phyloP scores from a whole-genome alignment of 2,797 vertebrate species.

The Poliocrania exsul region DNA sequence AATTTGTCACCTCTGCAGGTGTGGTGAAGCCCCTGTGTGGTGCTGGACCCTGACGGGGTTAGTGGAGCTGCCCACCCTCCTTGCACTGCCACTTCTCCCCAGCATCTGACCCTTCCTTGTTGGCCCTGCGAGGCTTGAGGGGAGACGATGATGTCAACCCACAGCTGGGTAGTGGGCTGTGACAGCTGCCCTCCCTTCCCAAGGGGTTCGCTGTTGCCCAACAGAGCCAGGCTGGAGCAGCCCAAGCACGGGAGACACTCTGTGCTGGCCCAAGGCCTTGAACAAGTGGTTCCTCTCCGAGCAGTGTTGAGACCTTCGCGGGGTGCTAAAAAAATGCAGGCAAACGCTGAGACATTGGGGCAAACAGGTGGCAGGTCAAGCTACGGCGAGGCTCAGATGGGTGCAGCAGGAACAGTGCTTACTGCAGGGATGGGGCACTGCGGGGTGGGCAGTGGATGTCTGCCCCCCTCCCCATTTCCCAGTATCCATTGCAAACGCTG shows the following conservation, averaged over 20 bases:
- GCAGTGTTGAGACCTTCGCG: background rate
- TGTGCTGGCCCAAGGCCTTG: background rate
- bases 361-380: background rate
- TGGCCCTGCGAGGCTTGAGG: background rate
- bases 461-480: background rate
- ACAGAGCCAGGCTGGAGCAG: background rate
- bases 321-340: background rate
- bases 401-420: background rate
- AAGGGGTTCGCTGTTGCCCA: background rate
- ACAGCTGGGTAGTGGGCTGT: background rate
- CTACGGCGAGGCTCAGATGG: background rate
- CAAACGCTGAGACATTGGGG: fast-evolving
- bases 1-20: background rate
- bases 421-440: background rate
- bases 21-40: background rate
- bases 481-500: background rate
- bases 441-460: background rate
- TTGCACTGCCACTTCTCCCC: background rate
- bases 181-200: background rate
- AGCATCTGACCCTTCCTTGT: fast-evolving
- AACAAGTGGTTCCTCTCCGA: background rate
- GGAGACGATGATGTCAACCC: background rate
- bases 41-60: fast-evolving
- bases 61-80: background rate
- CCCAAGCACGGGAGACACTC: background rate